A percentile compares a stretch with the other conserved stretches of the same genome.
phyloP scores from a whole-genome alignment of 2,113 vertebrate genomes.

The Microtus oregoni region DNA sequence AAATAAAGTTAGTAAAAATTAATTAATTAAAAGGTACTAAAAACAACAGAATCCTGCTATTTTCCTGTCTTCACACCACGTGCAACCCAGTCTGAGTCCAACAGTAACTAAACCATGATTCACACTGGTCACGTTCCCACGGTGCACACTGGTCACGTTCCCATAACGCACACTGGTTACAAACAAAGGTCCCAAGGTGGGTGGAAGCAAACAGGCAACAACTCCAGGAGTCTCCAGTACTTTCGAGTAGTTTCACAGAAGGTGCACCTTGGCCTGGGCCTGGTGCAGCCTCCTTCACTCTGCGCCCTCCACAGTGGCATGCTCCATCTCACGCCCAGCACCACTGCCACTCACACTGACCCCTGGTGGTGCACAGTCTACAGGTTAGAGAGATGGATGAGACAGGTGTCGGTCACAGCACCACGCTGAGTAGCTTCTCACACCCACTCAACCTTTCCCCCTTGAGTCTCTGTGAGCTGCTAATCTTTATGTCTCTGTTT shows the following conservation, averaged over 20 bases:
- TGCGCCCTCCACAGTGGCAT: not conserved
- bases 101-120: too few species aligned
- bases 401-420: rapidly evolving
- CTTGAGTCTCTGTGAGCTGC: rapidly evolving
- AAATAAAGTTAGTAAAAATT: not conserved
- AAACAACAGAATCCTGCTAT: not conserved
- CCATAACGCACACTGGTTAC: not conserved
- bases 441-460: too few species aligned
- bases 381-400: not conserved
- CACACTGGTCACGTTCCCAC: too few species aligned
- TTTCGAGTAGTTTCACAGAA: not conserved
- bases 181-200: too few species aligned
- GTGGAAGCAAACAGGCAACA: not conserved
- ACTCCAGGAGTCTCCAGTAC: too few species aligned
- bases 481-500: not conserved
- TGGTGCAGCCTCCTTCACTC: not conserved
- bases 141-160: too few species aligned
- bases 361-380: not conserved
- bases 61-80: not conserved
- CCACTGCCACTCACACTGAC: too few species aligned
- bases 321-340: not conserved
- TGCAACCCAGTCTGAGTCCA: not conserved
- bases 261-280: too few species aligned
- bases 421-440: not conserved
- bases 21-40: not conserved